Evolutionary conservation across 2,888 invertebrate species (phyloP).

Genomic region (Temnothorax rugatulus): DNA sequence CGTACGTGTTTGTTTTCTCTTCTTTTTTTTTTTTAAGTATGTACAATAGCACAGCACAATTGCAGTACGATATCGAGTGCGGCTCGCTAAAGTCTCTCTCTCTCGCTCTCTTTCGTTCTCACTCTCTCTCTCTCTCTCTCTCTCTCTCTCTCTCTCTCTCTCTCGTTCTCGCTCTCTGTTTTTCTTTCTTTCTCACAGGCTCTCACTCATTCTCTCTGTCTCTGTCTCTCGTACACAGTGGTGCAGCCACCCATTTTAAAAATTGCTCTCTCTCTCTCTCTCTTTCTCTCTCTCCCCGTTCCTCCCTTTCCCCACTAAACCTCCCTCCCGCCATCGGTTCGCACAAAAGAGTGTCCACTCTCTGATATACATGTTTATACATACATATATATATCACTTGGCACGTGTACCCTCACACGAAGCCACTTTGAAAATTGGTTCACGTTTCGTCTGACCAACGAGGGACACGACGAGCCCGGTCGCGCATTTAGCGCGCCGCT

Average conservation of each 20-base stretch:
- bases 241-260: slow-evolving; percentile 49
- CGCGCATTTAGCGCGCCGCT: slow-evolving; percentile 37
- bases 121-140: slow-evolving; percentile 36
- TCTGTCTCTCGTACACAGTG: slow-evolving; percentile 44
- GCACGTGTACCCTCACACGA: slow-evolving; percentile 76
- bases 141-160: slow-evolving; percentile 36
- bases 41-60: slow-evolving; percentile 80
- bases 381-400: slow-evolving; percentile 74
- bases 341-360: slow-evolving; percentile 74
- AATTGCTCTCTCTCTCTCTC: slow-evolving; percentile 41
- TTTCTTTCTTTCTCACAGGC: slow-evolving; percentile 26
- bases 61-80: slow-evolving; percentile 78
- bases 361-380: slow-evolving; percentile 74
- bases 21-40: slow-evolving; percentile 72
- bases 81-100: slow-evolving; percentile 72
- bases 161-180: slow-evolving; percentile 35
- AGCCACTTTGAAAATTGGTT: slow-evolving; percentile 72
- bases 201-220: slow-evolving; percentile 17
- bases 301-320: background rate
- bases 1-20: slow-evolving; percentile 30
- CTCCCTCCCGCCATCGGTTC: slow-evolving; percentile 61
- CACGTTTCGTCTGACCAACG: slow-evolving; percentile 73
- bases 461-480: slow-evolving; percentile 74
- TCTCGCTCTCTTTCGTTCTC: slow-evolving; percentile 43
- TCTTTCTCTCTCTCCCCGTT: background rate